Base-by-base conservation (phyloP, 2,888 invertebrate genomes). In the Euproctis similis region DNA sequence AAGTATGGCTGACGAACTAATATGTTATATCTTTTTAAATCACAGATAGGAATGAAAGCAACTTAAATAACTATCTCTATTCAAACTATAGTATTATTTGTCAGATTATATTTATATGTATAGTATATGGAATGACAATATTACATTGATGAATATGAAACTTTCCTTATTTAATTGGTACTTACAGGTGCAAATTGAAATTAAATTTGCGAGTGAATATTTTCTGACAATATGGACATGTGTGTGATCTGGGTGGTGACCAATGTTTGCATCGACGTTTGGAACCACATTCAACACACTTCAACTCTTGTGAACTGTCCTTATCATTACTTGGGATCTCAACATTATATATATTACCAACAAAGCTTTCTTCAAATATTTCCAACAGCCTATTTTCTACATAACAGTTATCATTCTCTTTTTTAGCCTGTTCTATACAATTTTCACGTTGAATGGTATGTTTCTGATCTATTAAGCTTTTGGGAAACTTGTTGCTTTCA, bases 131-230 rank as follows among this genome's bases (percentile, higher is more conserved):
- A 5, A 16, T 16, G 16, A 16, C 16, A 16, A 16, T 7, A 16
- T 16, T 16, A 16, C 7, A 16, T 16, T 5, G 16, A 16, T 16
- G 8, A 7, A 23, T 12, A 23, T 12, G 6, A 23, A 5, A 23
- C 8, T 23, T 4, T 24, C 14, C 4, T 13, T 11, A 8, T 25
- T 8, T 6, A 19, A 19, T n/a, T 3, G 6, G 14, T 24, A 59
- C 69, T 62, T 39, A 71, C 70, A 68, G 22, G 31, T 74, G 74
- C 8, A 68, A 20, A 23, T 57, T 59, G 14, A 58, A 67, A 41
- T 72, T 74, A 24, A 61, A 70, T 37, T 68, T 74, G 33, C 64
- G 68, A 8, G 43, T 62, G 27, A 74, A 73, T 2, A 56, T 42
- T 46, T 69, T 74, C 2, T 47, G 36, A 25, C 74, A 73, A 21